Evolutionary conservation across 2,888 invertebrate species (phyloP), one percentile per base, ranked within the genome.

Genomic region (Anoncus sp.): DNA sequence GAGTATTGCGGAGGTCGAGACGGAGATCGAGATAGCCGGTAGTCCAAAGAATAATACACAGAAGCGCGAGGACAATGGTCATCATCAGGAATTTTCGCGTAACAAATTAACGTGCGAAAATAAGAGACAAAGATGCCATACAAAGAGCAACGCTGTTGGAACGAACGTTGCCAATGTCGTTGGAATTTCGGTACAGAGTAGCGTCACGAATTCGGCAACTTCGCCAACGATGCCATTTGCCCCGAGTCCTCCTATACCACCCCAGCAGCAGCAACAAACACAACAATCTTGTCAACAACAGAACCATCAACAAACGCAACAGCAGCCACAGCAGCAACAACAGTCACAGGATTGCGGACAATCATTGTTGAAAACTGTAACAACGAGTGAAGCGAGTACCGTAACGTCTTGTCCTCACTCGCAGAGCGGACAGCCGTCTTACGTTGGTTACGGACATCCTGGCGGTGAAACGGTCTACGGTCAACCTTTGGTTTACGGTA

Each of bases 161-260:
- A 59, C 55, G 22, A 74, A 38, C 47, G 57, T 27, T 6, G 57
- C 57, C 0, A 70, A 35, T 3, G 31, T n/a, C 22, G 43, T 24
- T 16, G 49, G 27, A 3, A 57, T n/a, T 22, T 18, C 71, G 20
- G 66, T 57, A 12, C 75, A 67, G 55, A 79, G 53, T 24, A 74
- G 76, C 51, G 84, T 90, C 14, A 90, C 88, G 20, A 90, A 89
- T 59, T 86, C 89, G 1, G 85, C 90, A 16, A 90, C 90, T 0
- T 90, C 90, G 9, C 90, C 90, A 24, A 90, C 89, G 65, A 72
- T 89, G 66, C 90, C 90, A 6, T 88, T 85, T 24, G 85, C 87
- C 3, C 86, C 89, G 10, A 84, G 84, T 16, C 84, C 85, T 10
- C 81, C 83, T 4, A 80, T 72, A 18, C 79, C 73, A 55, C 53